Evolutionary conservation across 2,797 vertebrate genomes (phyloP).

Genomic region (Sitta carolinensis): DNA sequence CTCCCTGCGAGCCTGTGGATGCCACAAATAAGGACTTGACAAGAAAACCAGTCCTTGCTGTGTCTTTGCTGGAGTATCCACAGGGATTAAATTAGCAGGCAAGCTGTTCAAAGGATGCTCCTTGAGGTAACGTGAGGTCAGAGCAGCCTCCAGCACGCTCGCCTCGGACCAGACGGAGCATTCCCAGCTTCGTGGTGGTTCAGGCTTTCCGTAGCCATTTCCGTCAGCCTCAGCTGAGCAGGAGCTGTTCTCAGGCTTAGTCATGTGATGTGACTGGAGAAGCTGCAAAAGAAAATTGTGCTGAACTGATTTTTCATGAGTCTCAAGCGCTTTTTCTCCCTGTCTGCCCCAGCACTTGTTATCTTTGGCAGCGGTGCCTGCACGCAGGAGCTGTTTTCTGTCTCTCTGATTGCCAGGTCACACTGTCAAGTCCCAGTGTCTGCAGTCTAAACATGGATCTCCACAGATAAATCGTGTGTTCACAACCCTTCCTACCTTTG

Average conservation of each 20-base stretch:
- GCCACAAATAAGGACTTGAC: background rate
- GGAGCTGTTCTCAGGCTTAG: background rate
- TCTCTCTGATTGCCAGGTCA: conserved; percentile 14
- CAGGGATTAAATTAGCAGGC: conserved; percentile 18
- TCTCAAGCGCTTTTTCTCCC: background rate
- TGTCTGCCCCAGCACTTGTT: background rate
- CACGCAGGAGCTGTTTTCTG: background rate
- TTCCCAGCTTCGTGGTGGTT: background rate
- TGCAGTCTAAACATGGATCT: conserved; percentile 15
- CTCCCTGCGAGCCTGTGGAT: background rate
- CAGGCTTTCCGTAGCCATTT: background rate
- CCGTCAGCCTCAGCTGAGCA: background rate
- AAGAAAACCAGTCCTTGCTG: background rate
- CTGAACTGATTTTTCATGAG: background rate
- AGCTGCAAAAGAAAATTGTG: background rate
- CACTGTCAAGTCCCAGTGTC: background rate
- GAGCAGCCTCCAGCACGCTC: background rate
- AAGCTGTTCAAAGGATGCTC: background rate
- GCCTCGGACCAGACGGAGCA: background rate
- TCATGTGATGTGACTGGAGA: background rate
- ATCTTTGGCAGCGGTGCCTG: background rate
- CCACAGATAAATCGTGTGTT: background rate
- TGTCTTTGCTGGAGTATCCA: background rate
- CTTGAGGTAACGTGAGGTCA: background rate
- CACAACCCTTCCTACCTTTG: background rate